These are phyloP conservation scores for Chascanopsetta lugubris DNA, from an alignment of 2,113 vertebrate genomes.

Conservation along the genomic window DNA sequence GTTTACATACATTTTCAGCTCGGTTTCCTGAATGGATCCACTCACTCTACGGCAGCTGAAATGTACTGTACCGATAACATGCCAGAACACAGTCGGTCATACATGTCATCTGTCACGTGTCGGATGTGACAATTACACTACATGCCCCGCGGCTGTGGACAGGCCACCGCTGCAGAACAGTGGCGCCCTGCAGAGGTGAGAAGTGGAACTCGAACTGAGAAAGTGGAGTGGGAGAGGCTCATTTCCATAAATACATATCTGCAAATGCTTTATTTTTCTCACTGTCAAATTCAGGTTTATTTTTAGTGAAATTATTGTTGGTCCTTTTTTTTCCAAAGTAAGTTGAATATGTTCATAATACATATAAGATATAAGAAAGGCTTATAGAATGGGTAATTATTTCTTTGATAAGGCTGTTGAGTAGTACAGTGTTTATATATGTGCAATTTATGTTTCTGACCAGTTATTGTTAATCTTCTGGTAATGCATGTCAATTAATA, in stretches of 20 bases:
- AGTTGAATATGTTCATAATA: too few relatives aligned
- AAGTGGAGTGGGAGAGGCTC: not conserved
- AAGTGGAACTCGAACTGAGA: not conserved
- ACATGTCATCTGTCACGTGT: slow-evolving; percentile 4
- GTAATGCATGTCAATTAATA: too few relatives aligned
- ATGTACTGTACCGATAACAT: too few relatives aligned
- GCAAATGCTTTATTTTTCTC: not conserved
- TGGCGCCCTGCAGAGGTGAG: slow-evolving; percentile 34
- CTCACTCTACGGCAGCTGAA: slow-evolving; percentile 7
- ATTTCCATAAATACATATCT: not conserved
- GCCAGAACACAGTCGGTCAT: slow-evolving; percentile 2
- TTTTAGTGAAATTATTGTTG: too few relatives aligned
- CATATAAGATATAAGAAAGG: too few relatives aligned
- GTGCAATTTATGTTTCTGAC: too few relatives aligned
- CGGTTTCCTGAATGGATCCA: not conserved
- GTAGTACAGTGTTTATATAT: too few relatives aligned
- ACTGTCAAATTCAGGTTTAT: not conserved
- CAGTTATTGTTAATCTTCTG: too few relatives aligned
- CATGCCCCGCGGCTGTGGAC: not conserved
- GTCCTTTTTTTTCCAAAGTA: too few relatives aligned
- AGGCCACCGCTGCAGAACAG: not conserved
- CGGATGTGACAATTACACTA: not conserved
- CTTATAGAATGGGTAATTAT: too few relatives aligned
- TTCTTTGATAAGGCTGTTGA: too few relatives aligned
- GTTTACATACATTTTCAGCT: not conserved